Evolutionary conservation across 2,113 vertebrate species (phyloP).

Genomic region (Isichthys henryi): DNA sequence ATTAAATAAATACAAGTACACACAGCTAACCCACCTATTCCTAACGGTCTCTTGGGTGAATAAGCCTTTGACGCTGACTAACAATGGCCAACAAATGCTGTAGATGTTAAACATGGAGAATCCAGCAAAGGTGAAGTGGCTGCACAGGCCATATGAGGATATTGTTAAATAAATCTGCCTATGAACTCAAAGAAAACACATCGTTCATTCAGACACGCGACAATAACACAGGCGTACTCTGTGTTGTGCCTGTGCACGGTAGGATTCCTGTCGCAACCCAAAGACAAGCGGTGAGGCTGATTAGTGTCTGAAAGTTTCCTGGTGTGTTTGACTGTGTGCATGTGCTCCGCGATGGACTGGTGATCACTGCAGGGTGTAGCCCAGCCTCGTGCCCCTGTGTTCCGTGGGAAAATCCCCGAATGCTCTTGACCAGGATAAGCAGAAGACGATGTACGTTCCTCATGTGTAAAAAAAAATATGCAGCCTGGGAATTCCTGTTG

Average conservation of each 20-base stretch:
- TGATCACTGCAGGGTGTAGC: background rate
- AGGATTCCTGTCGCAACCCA: background rate
- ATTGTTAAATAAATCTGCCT: background rate
- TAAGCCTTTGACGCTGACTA: background rate
- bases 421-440: background rate
- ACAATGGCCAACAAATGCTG: background rate
- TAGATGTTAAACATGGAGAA: background rate
- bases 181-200: background rate
- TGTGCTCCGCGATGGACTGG: background rate
- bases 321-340: background rate
- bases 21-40: background rate
- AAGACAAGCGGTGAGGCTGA: background rate
- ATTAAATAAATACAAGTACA: background rate
- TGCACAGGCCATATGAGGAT: background rate
- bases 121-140: background rate
- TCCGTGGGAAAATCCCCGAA: background rate
- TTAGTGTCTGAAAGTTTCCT: background rate
- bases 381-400: background rate
- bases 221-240: background rate
- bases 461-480: background rate
- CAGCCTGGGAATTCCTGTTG: background rate
- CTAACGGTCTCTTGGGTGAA: background rate
- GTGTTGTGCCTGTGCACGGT: background rate
- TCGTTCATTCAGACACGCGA: background rate
- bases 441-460: background rate